phyloP scores from a whole-genome alignment of 2,888 invertebrate species.

The Nomada ruficornis region DNA sequence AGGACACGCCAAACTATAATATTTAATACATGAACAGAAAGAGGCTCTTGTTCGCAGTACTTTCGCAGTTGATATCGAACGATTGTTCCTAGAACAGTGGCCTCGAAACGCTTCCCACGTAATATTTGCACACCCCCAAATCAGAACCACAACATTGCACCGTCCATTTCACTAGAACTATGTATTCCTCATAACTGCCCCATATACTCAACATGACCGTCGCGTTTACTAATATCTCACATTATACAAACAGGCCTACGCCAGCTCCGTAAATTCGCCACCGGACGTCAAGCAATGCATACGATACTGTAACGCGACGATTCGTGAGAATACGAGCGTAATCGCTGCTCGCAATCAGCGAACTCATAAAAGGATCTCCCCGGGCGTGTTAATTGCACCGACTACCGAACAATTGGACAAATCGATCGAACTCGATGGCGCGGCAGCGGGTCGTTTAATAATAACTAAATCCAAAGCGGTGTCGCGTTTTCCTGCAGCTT shows the following conservation, averaged over 20 bases:
- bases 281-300: slow-evolving; percentile 19
- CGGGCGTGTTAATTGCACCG: slow-evolving; percentile 56
- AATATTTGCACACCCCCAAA: neutral
- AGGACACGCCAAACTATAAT: no score
- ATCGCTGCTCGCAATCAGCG: slow-evolving; percentile 5
- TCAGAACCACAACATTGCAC: neutral
- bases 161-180: neutral
- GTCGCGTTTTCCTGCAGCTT: slow-evolving; percentile 44
- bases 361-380: slow-evolving; percentile 34
- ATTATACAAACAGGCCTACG: neutral
- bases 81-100: no score
- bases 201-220: neutral
- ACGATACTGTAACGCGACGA: slow-evolving; percentile 5
- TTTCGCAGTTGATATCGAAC: no score
- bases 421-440: slow-evolving; percentile 15
- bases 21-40: no score
- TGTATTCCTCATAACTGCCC: neutral
- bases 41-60: no score
- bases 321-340: neutral
- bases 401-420: slow-evolving; percentile 50
- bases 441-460: slow-evolving; percentile 19
- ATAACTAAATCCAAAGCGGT: slow-evolving; percentile 1
- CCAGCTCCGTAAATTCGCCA: neutral
- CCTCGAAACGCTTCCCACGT: no score
- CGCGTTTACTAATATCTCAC: neutral